Evolutionary conservation across 2,113 vertebrate genomes (phyloP), one percentile per base, ranked within the genome.

Genomic region (Phoenicopterus ruber): DNA sequence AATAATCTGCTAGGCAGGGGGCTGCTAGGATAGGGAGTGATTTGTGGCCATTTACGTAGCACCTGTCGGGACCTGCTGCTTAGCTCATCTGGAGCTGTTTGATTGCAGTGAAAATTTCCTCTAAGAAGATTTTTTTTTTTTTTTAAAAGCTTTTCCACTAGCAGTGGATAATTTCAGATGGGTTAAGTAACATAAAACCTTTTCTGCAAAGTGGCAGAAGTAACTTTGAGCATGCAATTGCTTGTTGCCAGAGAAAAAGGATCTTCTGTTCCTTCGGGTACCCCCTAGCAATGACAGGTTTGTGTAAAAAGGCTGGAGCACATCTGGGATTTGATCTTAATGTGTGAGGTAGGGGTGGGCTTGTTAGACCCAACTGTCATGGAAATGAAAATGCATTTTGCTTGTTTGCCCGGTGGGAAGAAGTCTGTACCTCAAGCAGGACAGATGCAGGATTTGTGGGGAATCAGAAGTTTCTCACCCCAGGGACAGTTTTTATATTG

Each of bases 41-140:
- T 97, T 96, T 97, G 79, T 94, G 79, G 82, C 69, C 84, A 76
- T 93, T 94, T 95, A 76, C 5, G 11, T 90, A 91, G 90, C 89
- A 90, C 71, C 91, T 96, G 79, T 83, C 3, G 3, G 74, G 66
- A 87, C 63, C 85, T 94, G 69, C 88, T 96, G 90, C 83, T 90
- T 93, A 81, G 93, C 71, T 95, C 89, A 91, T 94, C 91, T 90
- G 78, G 91, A 94, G 72, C 5, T 6, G 57, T 91, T 84, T 91
- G 84, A 82, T 83, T 94, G 84, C 71, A 84, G 42, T 62, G 47
- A 80, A 93, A 92, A 86, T 89, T 91, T 94, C 34, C 57, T 94
- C n/a, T 74, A 90, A 82, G 87, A 65, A 85, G 70, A 83, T 11
- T 69, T 93, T 95, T 96, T 69, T 93, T 95, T 96, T 94, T 46